Evolutionary conservation across 1,140 invertebrate genomes (phyloP), one percentile per base, ranked within the genome.

Genomic region (Apocrypta bakeri): DNA sequence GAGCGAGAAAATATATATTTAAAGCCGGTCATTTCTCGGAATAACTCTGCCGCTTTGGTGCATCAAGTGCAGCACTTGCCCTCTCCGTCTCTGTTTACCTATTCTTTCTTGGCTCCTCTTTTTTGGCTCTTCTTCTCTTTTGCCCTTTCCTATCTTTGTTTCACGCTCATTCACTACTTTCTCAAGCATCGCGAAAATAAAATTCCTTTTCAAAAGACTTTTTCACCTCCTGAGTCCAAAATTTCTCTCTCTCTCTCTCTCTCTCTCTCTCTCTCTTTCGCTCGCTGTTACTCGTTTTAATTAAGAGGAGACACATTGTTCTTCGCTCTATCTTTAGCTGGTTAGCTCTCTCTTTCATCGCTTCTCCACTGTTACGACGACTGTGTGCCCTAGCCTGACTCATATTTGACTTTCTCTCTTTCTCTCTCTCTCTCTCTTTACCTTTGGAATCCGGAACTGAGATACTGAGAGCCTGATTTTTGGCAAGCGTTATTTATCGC

Each of bases 31-130:
- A 79, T 87, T 86, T 88, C 84, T 86, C 71, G 83, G 86, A 89
- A 87, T 85, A 86, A 87, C 84, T 83, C 86, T 86, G 87, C 86
- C 83, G 85, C 85, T 87, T 86, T 88, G 85, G 81, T 85, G 85
- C 86, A 89, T 88, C 88, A 88, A 89, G 88, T 89, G 88, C 86
- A 89, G 75, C 84, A 80, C 76, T 81, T 40, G 75, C 42, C 61
- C 75, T 77, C 71, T 24, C 71, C 31, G 1, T 21, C 17, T 40
- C 72, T 56, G 48, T 56, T 56, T 48, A 17, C 33, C 33, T 37
- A 2, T 31, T 11, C 27, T 68, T 68, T 27, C 12, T 61, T 61
- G 14, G 56, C 56, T n/a, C 56, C 14, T 14, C 56, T 14, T 14
- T 64, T 2, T 12, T 3, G n/a, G 3, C 24, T 24, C 21, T 24